Evolutionary conservation across 2,888 invertebrate genomes (phyloP).

Genomic region (Andrena dorsata): DNA sequence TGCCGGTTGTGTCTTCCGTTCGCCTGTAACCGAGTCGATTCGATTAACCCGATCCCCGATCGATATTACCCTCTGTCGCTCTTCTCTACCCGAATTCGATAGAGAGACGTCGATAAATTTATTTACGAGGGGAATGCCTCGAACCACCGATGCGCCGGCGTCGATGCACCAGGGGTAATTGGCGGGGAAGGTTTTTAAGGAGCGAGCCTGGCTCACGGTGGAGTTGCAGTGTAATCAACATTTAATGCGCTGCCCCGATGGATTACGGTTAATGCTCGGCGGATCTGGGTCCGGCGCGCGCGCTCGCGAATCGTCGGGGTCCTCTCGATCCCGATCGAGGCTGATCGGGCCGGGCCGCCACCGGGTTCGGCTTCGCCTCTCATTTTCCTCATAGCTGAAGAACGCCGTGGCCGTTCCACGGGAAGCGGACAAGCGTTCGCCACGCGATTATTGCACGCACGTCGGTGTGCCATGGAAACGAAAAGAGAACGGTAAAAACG

Average conservation of each 20-base stretch:
- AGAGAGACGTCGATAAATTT: slow-evolving; percentile 33
- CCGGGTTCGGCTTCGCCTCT: slow-evolving; percentile 29
- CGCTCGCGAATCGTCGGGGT: neutral
- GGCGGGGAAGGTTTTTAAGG: slow-evolving; percentile 13
- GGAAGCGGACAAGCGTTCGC: slow-evolving; percentile 69
- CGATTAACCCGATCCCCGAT: slow-evolving; percentile 36
- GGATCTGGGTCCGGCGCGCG: neutral
- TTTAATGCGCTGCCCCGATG: slow-evolving; percentile 8
- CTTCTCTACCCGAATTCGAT: slow-evolving; percentile 6
- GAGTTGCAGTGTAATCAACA: slow-evolving; percentile 13
- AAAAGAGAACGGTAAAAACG: slow-evolving; percentile 76
- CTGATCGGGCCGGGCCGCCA: neutral
- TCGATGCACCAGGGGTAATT: slow-evolving; percentile 15
- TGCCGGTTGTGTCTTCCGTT: slow-evolving; percentile 38
- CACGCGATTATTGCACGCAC: slow-evolving; percentile 60
- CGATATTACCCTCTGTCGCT: slow-evolving; percentile 23
- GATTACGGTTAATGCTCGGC: slow-evolving; percentile 1
- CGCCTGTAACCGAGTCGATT: slow-evolving; percentile 32
- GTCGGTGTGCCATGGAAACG: slow-evolving; percentile 64
- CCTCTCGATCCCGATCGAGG: neutral
- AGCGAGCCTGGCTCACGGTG: neutral
- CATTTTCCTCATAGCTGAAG: slow-evolving; percentile 60
- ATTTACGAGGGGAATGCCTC: slow-evolving; percentile 9
- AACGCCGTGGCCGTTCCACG: slow-evolving; percentile 64
- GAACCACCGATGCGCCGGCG: neutral